Base-by-base conservation (phyloP, 23 tunicate genomes). In the Trididemnum nubilum region DNA sequence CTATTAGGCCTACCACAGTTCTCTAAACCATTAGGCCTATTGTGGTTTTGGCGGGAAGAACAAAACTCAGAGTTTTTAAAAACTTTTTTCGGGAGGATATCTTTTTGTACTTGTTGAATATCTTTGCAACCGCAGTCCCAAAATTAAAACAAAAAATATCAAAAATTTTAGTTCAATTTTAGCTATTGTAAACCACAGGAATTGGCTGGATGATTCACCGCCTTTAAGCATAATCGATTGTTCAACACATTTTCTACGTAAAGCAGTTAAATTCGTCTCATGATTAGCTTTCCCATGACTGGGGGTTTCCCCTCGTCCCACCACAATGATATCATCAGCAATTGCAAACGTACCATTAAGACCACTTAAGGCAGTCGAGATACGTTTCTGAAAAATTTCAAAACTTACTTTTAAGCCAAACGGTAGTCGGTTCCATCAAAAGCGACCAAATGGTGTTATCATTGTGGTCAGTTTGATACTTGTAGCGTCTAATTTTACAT, bases 371-470 rank as follows among this genome's bases (percentile, higher is more conserved):
- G 69, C 36, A 22, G 7, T 19, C n/a, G n/a, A n/a, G n/a, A n/a
- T n/a, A n/a, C n/a, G n/a, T n/a, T n/a, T n/a, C n/a, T 77, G 82
- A 58, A 77, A 77, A 31, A 51, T 51, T 51, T 77, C 36, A 30
- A 35, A 23, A 31, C 82, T 77, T 15, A 77, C 82, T 57, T 77
- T 77, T 26, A 77, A 54, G 36, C 73, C 84, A 64, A 80, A 80
- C 22, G 84, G 84, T 23, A 80, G 33, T 33, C 84, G 58, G 2
- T 36, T 63, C 73, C 54, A 80, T 2, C 73, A 12, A 64, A 18
- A 80, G 22, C 84, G 84, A 35, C 84, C 84, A 64, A 22, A 64
- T 2, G 84, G 84, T 64, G 84, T 64, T 21, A 34, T 80, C 73
- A 80, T 63, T 2, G 84, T 80, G 19, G 57, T 63, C 32, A 80